These are phyloP conservation scores for Thrips palmi DNA, from an alignment of 1,140 invertebrate species.

Conservation along the genomic window DNA sequence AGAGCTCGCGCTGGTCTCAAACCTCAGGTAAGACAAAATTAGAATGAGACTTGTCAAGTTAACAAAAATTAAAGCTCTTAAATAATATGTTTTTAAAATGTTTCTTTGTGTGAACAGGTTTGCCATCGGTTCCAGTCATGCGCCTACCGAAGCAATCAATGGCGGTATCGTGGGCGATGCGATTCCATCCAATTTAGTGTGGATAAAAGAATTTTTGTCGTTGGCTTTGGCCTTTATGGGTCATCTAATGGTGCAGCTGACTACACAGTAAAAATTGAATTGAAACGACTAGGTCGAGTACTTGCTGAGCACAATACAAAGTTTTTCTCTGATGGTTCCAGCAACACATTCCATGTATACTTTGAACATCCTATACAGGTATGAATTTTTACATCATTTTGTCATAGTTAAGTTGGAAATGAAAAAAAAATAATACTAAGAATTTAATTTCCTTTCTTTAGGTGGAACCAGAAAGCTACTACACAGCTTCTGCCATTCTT, in stretches of 20 bases:
- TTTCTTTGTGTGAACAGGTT: conserved; percentile 33
- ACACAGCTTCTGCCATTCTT: conserved; percentile 74
- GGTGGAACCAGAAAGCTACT: conserved; percentile 76
- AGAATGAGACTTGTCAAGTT: neutral
- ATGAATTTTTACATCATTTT: conserved; percentile 6
- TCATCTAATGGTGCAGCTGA: conserved; percentile 81
- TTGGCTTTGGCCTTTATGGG: conserved; percentile 81
- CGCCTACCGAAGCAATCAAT: conserved; percentile 89
- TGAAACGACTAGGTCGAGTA: conserved; percentile 67
- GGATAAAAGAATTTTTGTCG: conserved; percentile 78
- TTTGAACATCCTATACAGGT: conserved; percentile 72
- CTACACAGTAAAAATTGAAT: conserved; percentile 77
- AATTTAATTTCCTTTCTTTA: neutral
- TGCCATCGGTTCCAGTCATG: conserved; percentile 91
- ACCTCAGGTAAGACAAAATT: conserved; percentile 44
- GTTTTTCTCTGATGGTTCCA: conserved; percentile 85
- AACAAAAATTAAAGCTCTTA: neutral
- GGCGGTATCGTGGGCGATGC: conserved; percentile 78
- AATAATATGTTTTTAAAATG: neutral
- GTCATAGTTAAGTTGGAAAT: neutral
- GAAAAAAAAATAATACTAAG: neutral
- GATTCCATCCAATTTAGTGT: conserved; percentile 88
- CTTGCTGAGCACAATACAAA: conserved; percentile 78
- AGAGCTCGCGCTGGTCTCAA: conserved; percentile 69
- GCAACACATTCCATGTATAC: conserved; percentile 84